Evolutionary conservation across 2,888 invertebrate species (phyloP), one percentile per base, ranked within the genome.

Genomic region (Caenorhabditis plicata): DNA sequence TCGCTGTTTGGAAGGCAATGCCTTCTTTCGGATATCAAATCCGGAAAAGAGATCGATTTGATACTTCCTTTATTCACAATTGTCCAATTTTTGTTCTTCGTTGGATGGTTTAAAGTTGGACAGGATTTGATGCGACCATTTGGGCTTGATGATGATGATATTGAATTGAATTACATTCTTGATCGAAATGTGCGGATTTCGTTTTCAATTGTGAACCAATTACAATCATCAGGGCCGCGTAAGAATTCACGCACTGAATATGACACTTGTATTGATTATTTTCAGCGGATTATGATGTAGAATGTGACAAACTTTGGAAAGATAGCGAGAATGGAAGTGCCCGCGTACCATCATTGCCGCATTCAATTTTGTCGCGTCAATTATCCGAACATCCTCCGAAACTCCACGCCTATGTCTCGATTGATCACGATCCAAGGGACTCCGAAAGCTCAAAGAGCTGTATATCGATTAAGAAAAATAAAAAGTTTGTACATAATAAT

Each of bases 1-100:
- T 77, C 79, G 49, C 67, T 83, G 20, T 72, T 83, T 27, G 82
- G 82, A 20, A 75, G 82, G 5, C 82, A 82, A 66, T 27, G 57
- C 9, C 44, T 68, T 2, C 20, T 63, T n/a, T 54, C 60, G 7
- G 63, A 68, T 19, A 49, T 68, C 22, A 43, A 62, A 32, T 40
- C 44, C 3, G 56, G 55, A 20, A 48, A 48, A 35, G 62, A 63
- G 19, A 52, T 73, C n/a, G 72, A 72, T 40, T 50, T 60, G 11
- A 49, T 52, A 32, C 60, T 73, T 29, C 73, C 73, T 3, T 17
- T 73, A 2, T 73, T 70, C 57, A 73, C 73, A 2, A 56, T 73
- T 19, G 66, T 68, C 20, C 73, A 73, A 23, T 73, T 73, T 42
- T 48, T 73, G 19, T 73, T 73, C 43, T 73, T 67, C 40, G 73